Evolutionary conservation across 1,140 invertebrate genomes (phyloP).

Genomic region (Anoplophora glabripennis): DNA sequence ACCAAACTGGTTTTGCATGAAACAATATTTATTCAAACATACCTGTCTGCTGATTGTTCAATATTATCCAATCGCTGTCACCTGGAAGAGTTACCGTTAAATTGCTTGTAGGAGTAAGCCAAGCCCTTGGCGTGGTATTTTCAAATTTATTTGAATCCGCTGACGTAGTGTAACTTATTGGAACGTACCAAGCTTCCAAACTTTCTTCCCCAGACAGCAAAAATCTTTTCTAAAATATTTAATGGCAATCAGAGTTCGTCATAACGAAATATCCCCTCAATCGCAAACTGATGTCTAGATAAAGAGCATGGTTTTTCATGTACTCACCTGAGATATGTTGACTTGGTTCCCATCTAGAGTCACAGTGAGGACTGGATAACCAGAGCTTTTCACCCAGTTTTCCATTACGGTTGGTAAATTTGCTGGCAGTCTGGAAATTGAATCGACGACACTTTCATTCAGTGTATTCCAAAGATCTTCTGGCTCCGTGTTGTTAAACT

Average conservation of each 20-base stretch:
- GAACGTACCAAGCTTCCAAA: slow-evolving; percentile 56
- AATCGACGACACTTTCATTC: too few species aligned
- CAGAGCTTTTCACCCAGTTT: slow-evolving; percentile 60
- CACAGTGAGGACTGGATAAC: slow-evolving; percentile 58
- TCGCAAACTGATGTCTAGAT: too few species aligned
- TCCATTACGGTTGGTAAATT: slow-evolving; percentile 55
- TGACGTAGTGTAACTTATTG: slow-evolving; percentile 58
- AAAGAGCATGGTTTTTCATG: background rate
- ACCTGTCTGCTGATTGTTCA: slow-evolving; percentile 68
- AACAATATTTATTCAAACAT: slow-evolving; percentile 15
- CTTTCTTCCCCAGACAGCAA: slow-evolving; percentile 18
- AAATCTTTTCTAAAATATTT: slow-evolving; percentile 27
- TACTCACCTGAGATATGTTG: slow-evolving; percentile 29
- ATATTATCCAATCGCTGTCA: slow-evolving; percentile 62
- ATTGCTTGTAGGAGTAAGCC: slow-evolving; percentile 39
- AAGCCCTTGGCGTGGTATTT: slow-evolving; percentile 53
- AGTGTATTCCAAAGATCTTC: too few species aligned
- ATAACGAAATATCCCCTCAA: too few species aligned
- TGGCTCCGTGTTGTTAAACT: too few species aligned
- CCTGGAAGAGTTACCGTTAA: slow-evolving; percentile 36
- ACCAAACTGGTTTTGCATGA: background rate
- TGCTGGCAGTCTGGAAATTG: background rate
- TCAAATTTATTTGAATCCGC: slow-evolving; percentile 52
- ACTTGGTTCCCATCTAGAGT: slow-evolving; percentile 17
- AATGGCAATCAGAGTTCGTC: too few species aligned